Conservation (phyloP, 2,797 vertebrate genomes). For the Sebastes oblongus region DNA sequence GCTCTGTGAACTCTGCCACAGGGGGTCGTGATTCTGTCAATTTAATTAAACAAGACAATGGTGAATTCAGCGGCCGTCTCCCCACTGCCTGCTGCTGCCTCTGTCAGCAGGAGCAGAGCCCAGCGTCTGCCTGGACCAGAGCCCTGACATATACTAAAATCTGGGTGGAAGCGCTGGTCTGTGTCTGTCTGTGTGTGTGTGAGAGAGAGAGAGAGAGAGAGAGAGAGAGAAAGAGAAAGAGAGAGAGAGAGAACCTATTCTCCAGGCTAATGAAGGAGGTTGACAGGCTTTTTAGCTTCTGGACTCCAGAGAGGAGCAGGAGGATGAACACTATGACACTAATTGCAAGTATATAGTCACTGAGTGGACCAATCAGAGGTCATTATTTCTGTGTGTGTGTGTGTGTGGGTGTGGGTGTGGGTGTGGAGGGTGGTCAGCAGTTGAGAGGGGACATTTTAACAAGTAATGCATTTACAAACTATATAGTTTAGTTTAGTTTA, state of each 20-base stretch:
- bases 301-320: conserved; percentile 30
- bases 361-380: conserved; percentile 60
- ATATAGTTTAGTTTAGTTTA: not conserved
- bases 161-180: not conserved
- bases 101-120: conserved; percentile 33
- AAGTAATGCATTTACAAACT: not conserved
- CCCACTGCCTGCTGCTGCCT: conserved; percentile 16
- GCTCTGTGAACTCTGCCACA: conserved; percentile 40
- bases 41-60: conserved; percentile 56
- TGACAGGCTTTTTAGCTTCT: conserved; percentile 56
- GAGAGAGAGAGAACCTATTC: not conserved
- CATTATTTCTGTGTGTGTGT: conserved; percentile 38
- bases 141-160: conserved; percentile 53
- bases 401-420: not conserved
- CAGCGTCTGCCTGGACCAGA: conserved; percentile 26
- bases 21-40: conserved; percentile 56
- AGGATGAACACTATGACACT: conserved; percentile 51
- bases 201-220: not conserved
- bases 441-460: not conserved
- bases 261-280: conserved; percentile 50
- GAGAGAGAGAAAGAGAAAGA: not conserved
- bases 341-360: conserved; percentile 59
- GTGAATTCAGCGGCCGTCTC: conserved; percentile 10
- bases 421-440: not conserved
- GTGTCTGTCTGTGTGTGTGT: not conserved